phyloP scores from a whole-genome alignment of 1,140 invertebrate genomes.

The Papilio machaon region DNA sequence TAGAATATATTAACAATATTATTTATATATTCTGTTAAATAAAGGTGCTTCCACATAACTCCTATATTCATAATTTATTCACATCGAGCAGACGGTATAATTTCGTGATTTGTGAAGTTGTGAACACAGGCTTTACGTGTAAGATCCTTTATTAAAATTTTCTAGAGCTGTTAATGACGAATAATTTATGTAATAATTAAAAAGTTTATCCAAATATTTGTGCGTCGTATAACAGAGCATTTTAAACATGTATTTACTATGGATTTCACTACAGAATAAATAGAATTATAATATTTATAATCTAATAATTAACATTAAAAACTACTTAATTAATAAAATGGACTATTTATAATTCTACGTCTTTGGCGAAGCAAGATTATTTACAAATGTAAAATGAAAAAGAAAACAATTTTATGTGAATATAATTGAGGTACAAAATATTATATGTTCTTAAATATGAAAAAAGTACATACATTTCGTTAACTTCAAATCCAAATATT shows the following conservation, averaged over 20 bases:
- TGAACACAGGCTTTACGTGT: neutral
- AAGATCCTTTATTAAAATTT: neutral
- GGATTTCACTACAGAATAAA: constrained; percentile 40
- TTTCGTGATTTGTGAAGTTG: neutral
- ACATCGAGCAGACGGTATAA: neutral
- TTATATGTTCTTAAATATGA: neutral
- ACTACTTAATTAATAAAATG: constrained; percentile 18
- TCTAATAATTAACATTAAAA: neutral
- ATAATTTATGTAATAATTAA: constrained; percentile 40
- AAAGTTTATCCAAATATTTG: constrained; percentile 64
- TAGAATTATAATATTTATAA: constrained; percentile 33
- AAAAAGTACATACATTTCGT: neutral
- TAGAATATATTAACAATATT: neutral
- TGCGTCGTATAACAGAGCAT: constrained; percentile 57
- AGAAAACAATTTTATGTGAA: neutral
- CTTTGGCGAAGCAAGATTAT: constrained; percentile 67
- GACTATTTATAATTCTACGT: constrained; percentile 44
- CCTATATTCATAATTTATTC: neutral
- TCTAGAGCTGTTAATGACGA: too few relatives aligned
- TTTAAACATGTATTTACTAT: constrained; percentile 47
- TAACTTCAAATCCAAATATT: neutral
- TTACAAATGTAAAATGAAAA: constrained; percentile 53
- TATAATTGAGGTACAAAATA: neutral
- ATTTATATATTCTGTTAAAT: neutral
- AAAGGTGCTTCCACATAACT: neutral